Evolutionary conservation across 1,140 invertebrate species (phyloP).

Genomic region (Bombus waltoni): DNA sequence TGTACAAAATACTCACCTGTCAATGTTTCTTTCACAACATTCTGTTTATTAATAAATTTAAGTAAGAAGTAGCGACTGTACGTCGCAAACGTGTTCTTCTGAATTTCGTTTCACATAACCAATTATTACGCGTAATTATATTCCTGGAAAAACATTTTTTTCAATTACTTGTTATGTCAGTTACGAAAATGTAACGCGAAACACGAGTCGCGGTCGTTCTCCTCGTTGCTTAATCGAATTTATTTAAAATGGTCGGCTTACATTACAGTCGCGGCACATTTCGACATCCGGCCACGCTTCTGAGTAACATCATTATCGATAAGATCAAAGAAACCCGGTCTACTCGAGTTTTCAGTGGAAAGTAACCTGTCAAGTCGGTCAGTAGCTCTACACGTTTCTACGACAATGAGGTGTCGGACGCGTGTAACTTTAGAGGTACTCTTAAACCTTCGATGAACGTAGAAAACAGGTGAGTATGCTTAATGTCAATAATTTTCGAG

Average conservation of each 20-base stretch:
- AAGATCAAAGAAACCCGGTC: slow-evolving; percentile 46
- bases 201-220: neutral
- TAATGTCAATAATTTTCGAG: slow-evolving; percentile 3
- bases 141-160: neutral
- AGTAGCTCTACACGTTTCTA: slow-evolving; percentile 21
- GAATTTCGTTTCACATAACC: too few relatives aligned
- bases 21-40: neutral
- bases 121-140: neutral
- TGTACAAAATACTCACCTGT: neutral
- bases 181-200: neutral
- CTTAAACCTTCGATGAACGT: neutral
- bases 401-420: slow-evolving; percentile 14
- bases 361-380: slow-evolving; percentile 31
- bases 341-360: slow-evolving; percentile 48
- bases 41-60: neutral
- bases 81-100: neutral
- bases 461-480: neutral
- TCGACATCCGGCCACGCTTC: slow-evolving; percentile 41
- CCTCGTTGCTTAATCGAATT: slow-evolving; percentile 32
- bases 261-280: neutral
- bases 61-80: neutral
- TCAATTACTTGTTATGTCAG: neutral
- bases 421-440: slow-evolving; percentile 1
- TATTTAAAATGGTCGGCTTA: neutral
- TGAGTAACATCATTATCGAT: slow-evolving; percentile 45